phyloP scores from a whole-genome alignment of 92 coral and sea anemone species.

The Phenganax marumi region DNA sequence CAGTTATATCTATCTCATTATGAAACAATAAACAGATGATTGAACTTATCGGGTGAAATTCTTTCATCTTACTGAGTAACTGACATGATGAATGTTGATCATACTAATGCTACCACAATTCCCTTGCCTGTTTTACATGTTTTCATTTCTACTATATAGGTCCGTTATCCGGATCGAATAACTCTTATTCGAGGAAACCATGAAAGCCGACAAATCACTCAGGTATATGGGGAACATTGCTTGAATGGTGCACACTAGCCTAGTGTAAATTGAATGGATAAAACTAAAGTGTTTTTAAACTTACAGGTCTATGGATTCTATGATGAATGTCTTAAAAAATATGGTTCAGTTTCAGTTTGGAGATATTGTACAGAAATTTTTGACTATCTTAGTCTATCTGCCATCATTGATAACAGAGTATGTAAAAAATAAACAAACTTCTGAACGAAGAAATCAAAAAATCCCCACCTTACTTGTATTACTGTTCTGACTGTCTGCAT shows the following conservation, averaged over 20 bases:
- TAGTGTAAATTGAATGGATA: background rate
- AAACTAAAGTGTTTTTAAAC: background rate
- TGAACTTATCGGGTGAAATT: background rate
- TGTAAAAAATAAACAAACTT: conserved; percentile 1
- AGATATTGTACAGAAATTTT: conserved; percentile 99
- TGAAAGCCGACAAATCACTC: conserved; percentile 97
- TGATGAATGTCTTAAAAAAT: conserved; percentile 97
- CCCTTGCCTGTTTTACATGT: background rate
- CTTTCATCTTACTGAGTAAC: no score
- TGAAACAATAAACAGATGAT: background rate
- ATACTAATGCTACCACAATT: no score
- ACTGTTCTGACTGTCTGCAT: background rate
- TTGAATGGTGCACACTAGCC: background rate
- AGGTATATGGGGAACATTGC: conserved; percentile 52
- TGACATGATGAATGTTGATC: no score
- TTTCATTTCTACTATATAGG: conserved; percentile 49
- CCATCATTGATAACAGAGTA: conserved; percentile 96
- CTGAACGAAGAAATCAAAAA: background rate
- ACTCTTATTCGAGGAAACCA: conserved; percentile 97
- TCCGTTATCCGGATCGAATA: conserved; percentile 99
- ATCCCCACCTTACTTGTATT: background rate
- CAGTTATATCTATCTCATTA: no score
- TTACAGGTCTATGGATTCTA: conserved; percentile 96
- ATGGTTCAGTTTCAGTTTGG: conserved; percentile 99
- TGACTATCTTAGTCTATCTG: conserved; percentile 96